Base-by-base conservation (phyloP, 1,140 invertebrate genomes). In the Drosophila murphyi region DNA sequence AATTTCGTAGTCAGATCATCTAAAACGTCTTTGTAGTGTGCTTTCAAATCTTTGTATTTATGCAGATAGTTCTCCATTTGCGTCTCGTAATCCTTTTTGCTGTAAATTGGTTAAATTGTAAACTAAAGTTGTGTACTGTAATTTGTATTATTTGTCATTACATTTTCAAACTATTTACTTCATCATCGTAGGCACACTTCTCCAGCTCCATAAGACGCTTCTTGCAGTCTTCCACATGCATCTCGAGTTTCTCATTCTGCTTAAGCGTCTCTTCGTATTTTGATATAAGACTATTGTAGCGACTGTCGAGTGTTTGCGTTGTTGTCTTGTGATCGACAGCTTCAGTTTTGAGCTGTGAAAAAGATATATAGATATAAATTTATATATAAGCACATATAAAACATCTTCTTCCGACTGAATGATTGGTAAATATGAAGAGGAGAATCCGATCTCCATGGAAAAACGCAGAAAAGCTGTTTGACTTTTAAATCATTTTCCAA, bases 1-100 rank as follows among this genome's bases (percentile, higher is more conserved):
- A 92, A 91, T 29, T 61, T 76, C 4, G 47, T 48, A 6, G 87
- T 89, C 6, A 92, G 51, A 51, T 92, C 91, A 1, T 88, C 29
- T 10, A 90, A 8, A 0, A 72, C 34, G 3, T 32, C 29, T 28
- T 69, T 82, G 48, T 89, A 92, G 10, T 72, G 76, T 5, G 51
- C 6, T 61, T 85, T 91, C 0, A 90, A 45, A 5, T 77, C 20
- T 45, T 76, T 80, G 7, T 80, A 68, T 3, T 63, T 63, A 32
- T 56, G 0, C 3, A 90, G 3, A 67, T 80, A 92, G 8, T 57
- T 41, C 8, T 80, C 59, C 10, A 92, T 74, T 54, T 81, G 60
- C 3, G 8, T 2, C 29, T 91, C 78, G 10, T 72, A 71, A 2
- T 73, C 60, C 34, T 85, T 72, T 39, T 80, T 78, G 4, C 85